Percentiles rank a stretch among this genome's conserved stretches.
Conservation (phyloP, 2,888 invertebrate species). For the Chloroclysta siterata region DNA sequence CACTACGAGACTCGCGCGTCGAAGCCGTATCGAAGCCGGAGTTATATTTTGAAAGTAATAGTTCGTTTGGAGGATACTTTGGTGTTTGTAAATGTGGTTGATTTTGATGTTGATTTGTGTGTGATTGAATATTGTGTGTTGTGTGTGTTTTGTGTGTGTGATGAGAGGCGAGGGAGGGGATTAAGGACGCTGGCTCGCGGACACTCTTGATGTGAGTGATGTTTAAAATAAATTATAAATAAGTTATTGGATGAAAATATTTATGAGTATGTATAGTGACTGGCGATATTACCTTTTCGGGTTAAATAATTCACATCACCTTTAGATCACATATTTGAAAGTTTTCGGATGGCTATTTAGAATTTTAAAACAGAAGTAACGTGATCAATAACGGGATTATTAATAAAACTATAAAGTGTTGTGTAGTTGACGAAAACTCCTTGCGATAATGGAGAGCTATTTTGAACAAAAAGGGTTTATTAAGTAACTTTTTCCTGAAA, state of each 20-base stretch:
- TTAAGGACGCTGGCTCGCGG: slow-evolving; percentile 4
- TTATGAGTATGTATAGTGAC: not conserved
- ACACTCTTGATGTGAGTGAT: slow-evolving; percentile 19
- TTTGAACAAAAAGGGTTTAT: slow-evolving; percentile 4
- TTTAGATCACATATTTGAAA: not conserved
- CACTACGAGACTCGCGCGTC: not conserved
- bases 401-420: not conserved
- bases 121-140: not conserved
- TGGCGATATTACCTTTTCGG: not conserved
- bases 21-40: not conserved
- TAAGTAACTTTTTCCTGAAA: slow-evolving; percentile 3
- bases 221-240: slow-evolving; percentile 10
- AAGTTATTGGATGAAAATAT: not conserved
- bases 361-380: too few species aligned
- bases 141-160: not conserved
- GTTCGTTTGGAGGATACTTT: not conserved
- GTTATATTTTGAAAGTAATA: not conserved
- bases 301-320: not conserved
- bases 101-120: not conserved
- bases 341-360: not conserved
- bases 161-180: not conserved
- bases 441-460: not conserved
- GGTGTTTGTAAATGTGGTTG: slow-evolving; percentile 4
- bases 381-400: too few species aligned
- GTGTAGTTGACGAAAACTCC: not conserved